Percentiles rank a stretch among this genome's conserved stretches.
These are phyloP conservation scores for Cyrtonyx montezumae DNA, from an alignment of 2,113 vertebrate genomes.

Conservation along the genomic window DNA sequence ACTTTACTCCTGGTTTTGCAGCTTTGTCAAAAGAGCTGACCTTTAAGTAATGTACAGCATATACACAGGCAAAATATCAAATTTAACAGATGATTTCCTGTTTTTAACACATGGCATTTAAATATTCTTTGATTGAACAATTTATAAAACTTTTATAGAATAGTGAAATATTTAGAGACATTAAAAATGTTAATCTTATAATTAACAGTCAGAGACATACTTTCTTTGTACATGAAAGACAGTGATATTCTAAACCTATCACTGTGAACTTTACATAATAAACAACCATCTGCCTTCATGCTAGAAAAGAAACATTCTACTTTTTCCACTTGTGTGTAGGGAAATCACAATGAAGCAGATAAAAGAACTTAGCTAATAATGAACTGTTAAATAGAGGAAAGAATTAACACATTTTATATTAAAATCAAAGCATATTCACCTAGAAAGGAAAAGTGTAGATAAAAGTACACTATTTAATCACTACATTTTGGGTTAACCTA, in stretches of 20 bases:
- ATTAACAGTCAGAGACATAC: conserved; percentile 73
- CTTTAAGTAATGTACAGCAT: conserved; percentile 63
- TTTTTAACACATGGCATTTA: conserved; percentile 69
- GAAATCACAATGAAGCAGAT: background rate
- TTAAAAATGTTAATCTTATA: conserved; percentile 78
- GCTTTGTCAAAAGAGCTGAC: conserved; percentile 56
- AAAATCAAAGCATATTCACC: background rate
- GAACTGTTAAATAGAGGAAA: background rate
- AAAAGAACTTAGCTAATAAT: conserved; percentile 2
- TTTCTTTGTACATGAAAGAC: conserved; percentile 32
- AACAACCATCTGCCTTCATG: conserved; percentile 71
- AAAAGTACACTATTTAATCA: background rate
- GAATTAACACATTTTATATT: background rate
- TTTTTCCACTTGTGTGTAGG: background rate
- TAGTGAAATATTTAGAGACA: conserved; percentile 51
- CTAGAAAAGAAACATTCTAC: conserved; percentile 17
- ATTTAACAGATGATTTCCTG: conserved; percentile 55
- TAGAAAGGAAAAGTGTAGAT: background rate
- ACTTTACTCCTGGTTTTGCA: conserved; percentile 54
- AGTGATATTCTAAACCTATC: conserved; percentile 68
- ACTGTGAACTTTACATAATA: conserved; percentile 72
- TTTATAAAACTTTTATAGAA: conserved; percentile 72
- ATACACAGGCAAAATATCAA: conserved; percentile 51
- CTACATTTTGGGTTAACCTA: background rate
- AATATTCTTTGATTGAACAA: conserved; percentile 61